Evolutionary conservation across 2,888 invertebrate genomes (phyloP), one percentile per base, ranked within the genome.

Genomic region (Plutella xylostella): DNA sequence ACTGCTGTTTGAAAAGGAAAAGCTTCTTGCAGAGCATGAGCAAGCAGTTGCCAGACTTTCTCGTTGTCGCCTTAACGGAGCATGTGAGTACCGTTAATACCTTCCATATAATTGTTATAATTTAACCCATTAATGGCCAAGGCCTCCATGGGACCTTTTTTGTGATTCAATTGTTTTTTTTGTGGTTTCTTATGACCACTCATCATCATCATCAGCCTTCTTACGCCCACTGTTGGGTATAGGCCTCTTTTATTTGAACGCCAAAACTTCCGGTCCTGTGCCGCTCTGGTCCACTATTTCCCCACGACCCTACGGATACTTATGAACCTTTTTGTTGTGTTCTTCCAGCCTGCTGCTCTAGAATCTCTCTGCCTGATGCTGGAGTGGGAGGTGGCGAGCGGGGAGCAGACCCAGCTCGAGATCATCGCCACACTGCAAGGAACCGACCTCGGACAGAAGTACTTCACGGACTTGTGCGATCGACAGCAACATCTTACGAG

Each of bases 301-400:
- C n/a, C n/a, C n/a, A n/a, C n/a, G n/a, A n/a, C n/a, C n/a, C n/a
- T n/a, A n/a, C n/a, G n/a, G n/a, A n/a, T n/a, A n/a, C n/a, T n/a
- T n/a, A n/a, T n/a, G n/a, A n/a, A n/a, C n/a, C n/a, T n/a, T 11
- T 25, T 25, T 25, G 25, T 33, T 37, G 11, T 20, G 12, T 19
- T 30, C 34, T 65, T 68, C 41, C 61, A 83, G 75, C 85, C 84
- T 4, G 86, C 87, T 17, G 88, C 88, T 1, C 85, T 89, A 61
- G 87, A 91, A 68, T 88, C 89, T 0, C 76, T 93, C 43, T 91
- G 92, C 68, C 83, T 91, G 41, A 90, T 92, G 88, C 74, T 93
- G 49, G 93, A 93, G 69, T 89, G 91, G 88, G 89, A 92, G 58
- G 82, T 92, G 20, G 65, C 63, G 2, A 70, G 63, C 45, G 79